Base-by-base conservation (phyloP, 2,113 vertebrate genomes). In the Octodon degus region DNA sequence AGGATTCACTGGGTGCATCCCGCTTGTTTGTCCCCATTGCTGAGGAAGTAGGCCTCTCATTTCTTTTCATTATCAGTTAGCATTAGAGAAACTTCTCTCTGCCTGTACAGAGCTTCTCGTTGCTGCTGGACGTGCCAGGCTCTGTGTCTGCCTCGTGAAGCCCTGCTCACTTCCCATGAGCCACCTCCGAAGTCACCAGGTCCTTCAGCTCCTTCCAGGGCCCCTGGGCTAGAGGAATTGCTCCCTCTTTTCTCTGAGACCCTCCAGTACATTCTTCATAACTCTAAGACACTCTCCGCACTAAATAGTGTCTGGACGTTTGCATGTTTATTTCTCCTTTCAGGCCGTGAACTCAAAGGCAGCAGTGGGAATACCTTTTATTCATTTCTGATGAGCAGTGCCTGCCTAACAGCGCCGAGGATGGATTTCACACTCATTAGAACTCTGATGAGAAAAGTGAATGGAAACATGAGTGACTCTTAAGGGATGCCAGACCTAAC, bases 151-250 rank as follows among this genome's bases (percentile, higher is more conserved):
- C 81, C 7, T 27, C 1, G 34, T 24, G 30, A 84, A 60, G 24
- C 5, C 47, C 37, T 79, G 3, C 2, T 63, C 55, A 7, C 16
- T 70, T 65, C 83, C 81, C 65, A 74, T 37, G 93, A 60, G 24
- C 24, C 20, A 53, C 40, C n/a, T 76, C 22, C 32, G 43, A 79
- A 60, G 16, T 85, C 11, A 17, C 16, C 74, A 84, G 55, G 34
- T 47, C 47, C 53, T 63, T 68, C 17, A 43, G 12, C 17, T 2
- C 40, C 50, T 47, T 65, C 84, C 3, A 24, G 88, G 8, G 85
- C 10, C 22, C 16, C 27, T 67, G 1, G 1, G 50, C 1, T 7
- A 19, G 25, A 19, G 20, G 2, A 2, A 2, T 34, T 19, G 1
- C 14, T 68, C 32, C 27, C 32, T 62, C 27, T 34, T 10, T 91